Conservation (phyloP, 1,140 invertebrate species). For the Campoletis sonorensis region DNA sequence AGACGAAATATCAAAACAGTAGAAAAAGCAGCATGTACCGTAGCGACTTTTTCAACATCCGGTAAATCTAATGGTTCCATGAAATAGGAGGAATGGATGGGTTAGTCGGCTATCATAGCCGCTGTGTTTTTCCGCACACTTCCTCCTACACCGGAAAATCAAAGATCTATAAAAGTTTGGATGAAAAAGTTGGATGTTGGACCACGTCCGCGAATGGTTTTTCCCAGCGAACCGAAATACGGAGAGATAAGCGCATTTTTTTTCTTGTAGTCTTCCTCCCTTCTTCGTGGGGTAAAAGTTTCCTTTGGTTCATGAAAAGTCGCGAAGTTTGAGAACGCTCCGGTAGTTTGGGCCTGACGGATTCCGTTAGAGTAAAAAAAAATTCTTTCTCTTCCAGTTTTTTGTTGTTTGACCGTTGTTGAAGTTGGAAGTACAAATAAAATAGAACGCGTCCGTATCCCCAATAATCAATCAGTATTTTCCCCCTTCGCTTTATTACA, state of each 20-base stretch:
- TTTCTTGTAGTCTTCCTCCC: not conserved
- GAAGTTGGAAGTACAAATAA: not conserved
- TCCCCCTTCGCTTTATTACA: not conserved
- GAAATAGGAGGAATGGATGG: not conserved
- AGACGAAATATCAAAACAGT: too few species aligned
- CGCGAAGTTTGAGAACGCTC: not conserved
- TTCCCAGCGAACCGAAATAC: constrained; percentile 41
- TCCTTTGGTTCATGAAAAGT: not conserved
- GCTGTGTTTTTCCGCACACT: not conserved
- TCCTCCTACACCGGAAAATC: constrained; percentile 13
- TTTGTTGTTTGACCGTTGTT: not conserved
- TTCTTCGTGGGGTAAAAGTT: not conserved
- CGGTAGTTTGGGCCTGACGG: not conserved
- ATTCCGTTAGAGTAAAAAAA: not conserved
- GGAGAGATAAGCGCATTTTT: constrained; percentile 5
- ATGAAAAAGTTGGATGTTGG: constrained; percentile 45
- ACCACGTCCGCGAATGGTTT: constrained; percentile 24
- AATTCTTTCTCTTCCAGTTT: not conserved
- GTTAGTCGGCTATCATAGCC: not conserved
- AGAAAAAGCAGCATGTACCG: not conserved
- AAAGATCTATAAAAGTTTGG: constrained; percentile 46
- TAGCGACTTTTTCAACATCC: not conserved
- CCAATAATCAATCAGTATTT: constrained; percentile 5
- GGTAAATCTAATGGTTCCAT: not conserved
- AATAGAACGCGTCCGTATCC: not conserved